Evolutionary conservation across 2,113 vertebrate genomes (phyloP).

Genomic region (Ctenomys sociabilis): DNA sequence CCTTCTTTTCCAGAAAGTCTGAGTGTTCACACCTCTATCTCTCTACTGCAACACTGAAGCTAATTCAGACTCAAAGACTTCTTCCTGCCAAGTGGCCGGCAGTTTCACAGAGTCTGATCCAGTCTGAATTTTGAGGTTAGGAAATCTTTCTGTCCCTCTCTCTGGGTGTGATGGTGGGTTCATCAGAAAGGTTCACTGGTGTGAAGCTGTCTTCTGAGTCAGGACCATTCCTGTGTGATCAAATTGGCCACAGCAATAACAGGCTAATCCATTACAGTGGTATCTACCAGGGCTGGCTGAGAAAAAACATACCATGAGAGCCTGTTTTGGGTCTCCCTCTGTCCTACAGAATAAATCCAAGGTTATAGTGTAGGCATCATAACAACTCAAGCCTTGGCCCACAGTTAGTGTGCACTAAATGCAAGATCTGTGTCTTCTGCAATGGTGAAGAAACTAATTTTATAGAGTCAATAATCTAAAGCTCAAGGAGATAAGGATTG

Average conservation of each 20-base stretch:
- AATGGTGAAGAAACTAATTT: background rate
- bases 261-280: background rate
- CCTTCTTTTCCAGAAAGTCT: background rate
- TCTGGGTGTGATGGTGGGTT: background rate
- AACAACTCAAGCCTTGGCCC: background rate
- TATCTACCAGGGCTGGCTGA: background rate
- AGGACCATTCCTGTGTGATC: background rate
- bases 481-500: background rate
- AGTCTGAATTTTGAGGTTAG: background rate
- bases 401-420: background rate
- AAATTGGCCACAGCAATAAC: too few relatives aligned
- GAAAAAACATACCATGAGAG: background rate
- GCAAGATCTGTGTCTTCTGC: background rate
- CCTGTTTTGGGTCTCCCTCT: background rate
- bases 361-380: background rate
- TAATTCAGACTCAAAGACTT: background rate
- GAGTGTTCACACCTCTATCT: background rate
- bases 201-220: background rate
- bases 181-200: background rate
- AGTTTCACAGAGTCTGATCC: background rate
- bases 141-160: background rate
- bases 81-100: background rate
- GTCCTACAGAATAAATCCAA: background rate
- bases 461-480: background rate
- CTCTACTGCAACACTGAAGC: background rate